These are phyloP conservation scores for Temnothorax curvispinosus DNA, from an alignment of 1,140 invertebrate species.

Conservation along the genomic window DNA sequence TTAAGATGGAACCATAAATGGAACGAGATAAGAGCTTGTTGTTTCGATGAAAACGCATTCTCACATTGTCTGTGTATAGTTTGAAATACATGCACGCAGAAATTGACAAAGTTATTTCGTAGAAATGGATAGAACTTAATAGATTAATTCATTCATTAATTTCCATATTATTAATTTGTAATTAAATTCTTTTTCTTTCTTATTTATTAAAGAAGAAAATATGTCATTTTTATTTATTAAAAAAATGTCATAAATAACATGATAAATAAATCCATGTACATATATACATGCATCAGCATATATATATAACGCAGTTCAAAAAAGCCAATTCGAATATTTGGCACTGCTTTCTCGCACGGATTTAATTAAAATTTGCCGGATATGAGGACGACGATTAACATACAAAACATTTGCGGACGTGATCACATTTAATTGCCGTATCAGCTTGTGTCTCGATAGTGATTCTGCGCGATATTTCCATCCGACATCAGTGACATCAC, in stretches of 20 bases:
- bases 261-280: background rate
- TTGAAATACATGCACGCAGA: background rate
- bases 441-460: background rate
- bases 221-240: background rate
- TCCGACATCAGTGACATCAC: background rate
- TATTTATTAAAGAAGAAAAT: background rate
- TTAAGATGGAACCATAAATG: background rate
- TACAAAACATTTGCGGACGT: background rate
- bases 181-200: background rate
- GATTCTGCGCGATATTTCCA: background rate
- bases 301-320: background rate
- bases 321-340: background rate
- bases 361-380: conserved; percentile 8
- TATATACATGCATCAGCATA: background rate
- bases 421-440: background rate
- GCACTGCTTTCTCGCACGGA: background rate
- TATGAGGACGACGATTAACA: background rate
- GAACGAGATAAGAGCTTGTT: background rate
- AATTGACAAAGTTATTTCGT: background rate
- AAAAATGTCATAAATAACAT: background rate
- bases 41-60: background rate
- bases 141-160: background rate
- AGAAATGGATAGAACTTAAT: background rate
- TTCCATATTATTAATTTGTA: background rate
- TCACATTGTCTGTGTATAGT: background rate